Conservation (phyloP, 2,888 invertebrate genomes). For the Andrena hattorfiana region DNA sequence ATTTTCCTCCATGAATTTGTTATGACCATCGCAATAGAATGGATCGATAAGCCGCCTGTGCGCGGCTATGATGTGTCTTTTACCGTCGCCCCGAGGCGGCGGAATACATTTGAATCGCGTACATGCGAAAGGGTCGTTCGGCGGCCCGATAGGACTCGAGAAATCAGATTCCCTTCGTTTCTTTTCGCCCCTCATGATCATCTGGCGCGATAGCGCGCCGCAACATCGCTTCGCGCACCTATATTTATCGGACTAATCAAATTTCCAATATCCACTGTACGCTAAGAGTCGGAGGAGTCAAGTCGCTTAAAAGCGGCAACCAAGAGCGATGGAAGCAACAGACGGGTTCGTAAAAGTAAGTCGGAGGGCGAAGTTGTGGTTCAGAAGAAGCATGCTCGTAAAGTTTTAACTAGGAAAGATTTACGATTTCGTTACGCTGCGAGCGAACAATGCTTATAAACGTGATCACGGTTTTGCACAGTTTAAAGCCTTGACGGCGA, state of each 20-base stretch:
- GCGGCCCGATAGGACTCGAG: constrained; percentile 16
- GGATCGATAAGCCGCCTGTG: constrained; percentile 61
- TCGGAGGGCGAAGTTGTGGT: not conserved
- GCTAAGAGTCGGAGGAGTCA: not conserved
- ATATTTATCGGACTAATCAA: not conserved
- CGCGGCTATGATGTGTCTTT: constrained; percentile 52
- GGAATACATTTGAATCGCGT: constrained; percentile 52
- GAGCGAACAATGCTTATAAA: constrained; percentile 21
- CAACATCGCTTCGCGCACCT: not conserved
- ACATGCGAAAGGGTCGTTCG: constrained; percentile 26
- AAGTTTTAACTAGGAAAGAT: constrained; percentile 42
- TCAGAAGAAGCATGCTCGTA: not conserved
- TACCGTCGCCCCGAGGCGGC: constrained; percentile 33
- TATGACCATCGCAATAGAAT: constrained; percentile 59
- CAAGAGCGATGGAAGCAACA: not conserved
- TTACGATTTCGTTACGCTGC: constrained; percentile 6
- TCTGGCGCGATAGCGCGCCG: not conserved
- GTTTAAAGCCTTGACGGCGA: constrained; percentile 35
- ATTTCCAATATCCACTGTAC: not conserved
- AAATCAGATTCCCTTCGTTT: constrained; percentile 31
- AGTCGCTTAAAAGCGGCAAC: not conserved
- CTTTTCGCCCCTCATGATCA: not conserved
- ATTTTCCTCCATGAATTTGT: constrained; percentile 61
- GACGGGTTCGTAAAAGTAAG: not conserved
- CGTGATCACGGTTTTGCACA: constrained; percentile 22